phyloP scores from a whole-genome alignment of 2,797 vertebrate genomes.

The Natrix natrix region DNA sequence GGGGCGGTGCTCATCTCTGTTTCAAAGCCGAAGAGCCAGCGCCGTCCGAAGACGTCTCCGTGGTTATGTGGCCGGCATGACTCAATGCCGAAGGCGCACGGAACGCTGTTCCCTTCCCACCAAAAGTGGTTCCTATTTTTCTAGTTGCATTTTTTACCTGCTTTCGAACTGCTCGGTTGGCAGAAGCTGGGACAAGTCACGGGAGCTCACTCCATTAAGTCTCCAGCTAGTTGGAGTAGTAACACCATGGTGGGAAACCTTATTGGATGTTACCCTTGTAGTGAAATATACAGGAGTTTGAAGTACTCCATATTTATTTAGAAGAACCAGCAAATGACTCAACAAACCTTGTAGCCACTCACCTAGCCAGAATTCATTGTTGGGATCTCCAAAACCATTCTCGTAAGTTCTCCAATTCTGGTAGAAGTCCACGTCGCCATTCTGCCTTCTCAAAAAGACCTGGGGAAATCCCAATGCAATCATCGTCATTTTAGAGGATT shows the following conservation, averaged over 20 bases:
- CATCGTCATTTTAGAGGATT: neutral
- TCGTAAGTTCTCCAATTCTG: constrained; percentile 93
- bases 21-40: too few species aligned
- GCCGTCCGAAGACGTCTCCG: too few species aligned
- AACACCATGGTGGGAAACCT: neutral
- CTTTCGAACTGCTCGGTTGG: too few species aligned
- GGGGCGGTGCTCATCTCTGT: too few species aligned
- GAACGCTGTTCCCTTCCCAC: too few species aligned
- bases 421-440: constrained; percentile 90
- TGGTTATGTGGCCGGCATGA: too few species aligned
- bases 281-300: neutral
- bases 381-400: constrained; percentile 87
- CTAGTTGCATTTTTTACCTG: too few species aligned
- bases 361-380: constrained; percentile 96
- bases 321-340: neutral
- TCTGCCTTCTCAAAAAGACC: constrained; percentile 91
- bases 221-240: neutral
- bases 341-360: neutral
- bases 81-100: too few species aligned
- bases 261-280: neutral
- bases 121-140: too few species aligned
- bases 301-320: neutral
- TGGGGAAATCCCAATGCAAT: constrained; percentile 42
- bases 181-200: too few species aligned
- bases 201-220: too few species aligned